These are phyloP conservation scores for Vicugna pacos DNA, from an alignment of 2,113 vertebrate genomes.

Conservation along the genomic window DNA sequence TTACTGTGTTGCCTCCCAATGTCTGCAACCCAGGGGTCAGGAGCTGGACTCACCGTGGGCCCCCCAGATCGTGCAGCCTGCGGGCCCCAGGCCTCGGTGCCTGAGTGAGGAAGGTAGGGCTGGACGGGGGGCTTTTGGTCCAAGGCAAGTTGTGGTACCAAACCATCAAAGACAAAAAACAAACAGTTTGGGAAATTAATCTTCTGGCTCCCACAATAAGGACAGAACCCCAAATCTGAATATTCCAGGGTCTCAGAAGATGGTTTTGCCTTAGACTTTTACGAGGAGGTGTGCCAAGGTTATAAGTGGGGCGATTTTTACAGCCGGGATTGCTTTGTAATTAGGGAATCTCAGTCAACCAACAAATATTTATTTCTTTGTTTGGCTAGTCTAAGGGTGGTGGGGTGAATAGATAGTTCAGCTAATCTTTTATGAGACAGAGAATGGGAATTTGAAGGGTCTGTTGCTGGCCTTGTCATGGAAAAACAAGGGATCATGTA, in stretches of 20 bases:
- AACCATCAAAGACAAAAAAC: background rate
- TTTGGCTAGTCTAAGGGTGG: background rate
- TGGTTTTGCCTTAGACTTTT: background rate
- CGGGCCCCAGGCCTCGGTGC: accelerated
- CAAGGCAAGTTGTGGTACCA: background rate
- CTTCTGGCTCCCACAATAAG: background rate
- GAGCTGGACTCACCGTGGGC: too few species aligned
- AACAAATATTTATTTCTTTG: background rate
- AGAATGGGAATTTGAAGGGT: background rate
- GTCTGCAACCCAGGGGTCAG: background rate
- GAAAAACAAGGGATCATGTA: background rate
- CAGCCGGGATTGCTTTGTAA: background rate
- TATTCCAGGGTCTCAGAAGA: background rate
- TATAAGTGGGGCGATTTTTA: background rate
- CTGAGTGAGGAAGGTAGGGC: background rate
- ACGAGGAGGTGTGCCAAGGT: accelerated
- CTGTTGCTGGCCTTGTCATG: background rate
- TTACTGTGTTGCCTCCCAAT: background rate
- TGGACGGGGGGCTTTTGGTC: background rate
- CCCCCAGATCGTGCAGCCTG: background rate
- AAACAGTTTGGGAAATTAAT: background rate
- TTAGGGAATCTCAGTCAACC: background rate
- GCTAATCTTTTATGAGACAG: background rate
- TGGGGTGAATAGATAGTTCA: background rate
- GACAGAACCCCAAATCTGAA: background rate